These are phyloP conservation scores for Girardia tigrina DNA, from an alignment of 2,888 invertebrate genomes.

Conservation along the genomic window DNA sequence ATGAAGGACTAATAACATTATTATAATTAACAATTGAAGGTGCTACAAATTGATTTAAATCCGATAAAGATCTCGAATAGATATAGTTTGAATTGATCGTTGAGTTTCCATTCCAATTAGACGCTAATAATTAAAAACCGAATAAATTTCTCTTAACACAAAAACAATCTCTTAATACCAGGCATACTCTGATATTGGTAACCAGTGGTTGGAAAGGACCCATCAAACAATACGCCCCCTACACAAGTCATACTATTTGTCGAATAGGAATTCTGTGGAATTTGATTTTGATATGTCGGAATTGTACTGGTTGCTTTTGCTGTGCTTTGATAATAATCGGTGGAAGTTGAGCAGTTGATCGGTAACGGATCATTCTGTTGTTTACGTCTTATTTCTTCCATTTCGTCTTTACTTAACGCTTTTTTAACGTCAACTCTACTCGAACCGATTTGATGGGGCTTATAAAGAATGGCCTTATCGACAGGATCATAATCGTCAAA, in stretches of 20 bases:
- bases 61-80: not conserved
- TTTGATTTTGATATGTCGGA: not conserved
- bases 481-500: slow-evolving; percentile 93
- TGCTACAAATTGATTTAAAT: not conserved
- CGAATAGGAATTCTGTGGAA: not conserved
- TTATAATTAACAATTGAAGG: not conserved
- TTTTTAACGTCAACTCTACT: slow-evolving; percentile 36
- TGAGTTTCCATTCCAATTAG: slow-evolving; percentile 7
- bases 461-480: slow-evolving; percentile 66
- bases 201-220: not conserved
- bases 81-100: not conserved
- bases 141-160: too few species aligned
- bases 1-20: not conserved
- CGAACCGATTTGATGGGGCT: slow-evolving; percentile 33
- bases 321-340: not conserved
- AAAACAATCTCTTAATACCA: too few species aligned
- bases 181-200: slow-evolving; percentile 2
- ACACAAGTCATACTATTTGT: not conserved
- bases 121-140: not conserved
- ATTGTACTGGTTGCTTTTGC: not conserved
- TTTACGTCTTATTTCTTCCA: slow-evolving; percentile 31
- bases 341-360: not conserved
- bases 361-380: slow-evolving; percentile 3
- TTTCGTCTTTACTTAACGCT: slow-evolving; percentile 37
- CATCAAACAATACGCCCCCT: not conserved